Base-by-base conservation (phyloP, 2,888 invertebrate species). In the Phasia obesa region DNA sequence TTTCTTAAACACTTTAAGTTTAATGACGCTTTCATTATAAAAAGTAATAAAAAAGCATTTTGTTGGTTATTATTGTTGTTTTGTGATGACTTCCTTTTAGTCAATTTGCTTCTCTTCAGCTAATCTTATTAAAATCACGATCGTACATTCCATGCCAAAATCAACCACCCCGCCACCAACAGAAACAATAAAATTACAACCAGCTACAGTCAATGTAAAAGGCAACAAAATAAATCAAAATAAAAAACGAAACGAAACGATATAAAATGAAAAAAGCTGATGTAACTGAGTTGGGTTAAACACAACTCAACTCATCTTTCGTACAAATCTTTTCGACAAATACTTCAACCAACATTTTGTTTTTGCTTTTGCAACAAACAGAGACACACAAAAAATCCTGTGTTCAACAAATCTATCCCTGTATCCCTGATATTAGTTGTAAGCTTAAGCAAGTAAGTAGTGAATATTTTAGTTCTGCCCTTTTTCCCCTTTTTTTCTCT, bases 311-410 rank as follows among this genome's bases (percentile, higher is more conserved):
- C 74, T 82, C 74, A 78, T 74, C 78, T 57, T 73, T 73, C 51
- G 17, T 57, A 27, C 38, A 82, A 78, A 78, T 73, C 73, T 82
- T 74, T 83, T 78, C 64, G 57, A 74, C 82, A 83, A 82, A 74
- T 74, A 82, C 78, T 82, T 78, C 62, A 82, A 69, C 62, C 73
- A 74, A 69, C 55, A 57, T 35, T 38, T 67, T 70, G 49, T 64
- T 62, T 67, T 59, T 57, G 1, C 19, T 42, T n/a, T 3, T 42
- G 44, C 53, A 59, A 60, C 44, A 69, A 47, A 65, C 17, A n/a
- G 59, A 67, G 1, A 59, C 59, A 19, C 17, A n/a, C 31, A 23
- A 15, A 55, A 47, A 57, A 21, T 4, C 15, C 7, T 44, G 5
- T 13, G 3, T 15, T 4, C 13, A 23, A 21, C 21, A 21, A 21